These are phyloP conservation scores for Perithous albicinctus DNA, from an alignment of 2,888 invertebrate genomes.

Conservation along the genomic window DNA sequence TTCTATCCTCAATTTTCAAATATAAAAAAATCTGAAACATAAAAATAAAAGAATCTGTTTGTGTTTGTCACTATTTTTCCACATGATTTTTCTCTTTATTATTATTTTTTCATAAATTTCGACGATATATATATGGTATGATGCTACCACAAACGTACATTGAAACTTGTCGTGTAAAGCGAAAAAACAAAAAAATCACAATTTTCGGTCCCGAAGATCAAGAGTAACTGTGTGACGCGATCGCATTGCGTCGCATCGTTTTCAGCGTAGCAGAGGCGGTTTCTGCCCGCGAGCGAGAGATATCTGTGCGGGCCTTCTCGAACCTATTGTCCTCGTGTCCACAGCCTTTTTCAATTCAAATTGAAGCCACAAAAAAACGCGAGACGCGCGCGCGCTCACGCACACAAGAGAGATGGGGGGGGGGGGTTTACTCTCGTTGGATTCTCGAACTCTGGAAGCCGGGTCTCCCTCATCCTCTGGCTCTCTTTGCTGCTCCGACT, in stretches of 20 bases:
- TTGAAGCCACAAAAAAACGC: slow-evolving; percentile 81
- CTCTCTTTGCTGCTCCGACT: slow-evolving; percentile 60
- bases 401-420: slow-evolving; percentile 65
- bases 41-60: too few relatives aligned
- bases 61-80: too few relatives aligned
- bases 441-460: slow-evolving; percentile 37
- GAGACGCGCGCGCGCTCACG: slow-evolving; percentile 71
- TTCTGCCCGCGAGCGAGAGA: slow-evolving; percentile 4
- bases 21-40: too few relatives aligned
- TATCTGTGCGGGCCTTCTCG: slow-evolving; percentile 70
- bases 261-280: not conserved
- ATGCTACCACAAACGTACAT: too few relatives aligned
- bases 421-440: slow-evolving; percentile 45
- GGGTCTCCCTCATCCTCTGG: slow-evolving; percentile 64
- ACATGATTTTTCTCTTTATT: too few relatives aligned
- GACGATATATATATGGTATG: too few relatives aligned
- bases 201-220: not conserved
- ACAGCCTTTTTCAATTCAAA: slow-evolving; percentile 84
- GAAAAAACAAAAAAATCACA: not conserved
- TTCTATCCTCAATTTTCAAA: too few relatives aligned
- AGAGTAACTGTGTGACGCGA: slow-evolving; percentile 58
- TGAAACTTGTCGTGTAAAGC: too few relatives aligned
- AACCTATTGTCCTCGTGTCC: slow-evolving; percentile 84
- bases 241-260: slow-evolving; percentile 59
- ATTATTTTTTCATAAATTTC: too few relatives aligned